phyloP scores from a whole-genome alignment of 2,797 vertebrate genomes.

The Melanotaenia maccullochi region DNA sequence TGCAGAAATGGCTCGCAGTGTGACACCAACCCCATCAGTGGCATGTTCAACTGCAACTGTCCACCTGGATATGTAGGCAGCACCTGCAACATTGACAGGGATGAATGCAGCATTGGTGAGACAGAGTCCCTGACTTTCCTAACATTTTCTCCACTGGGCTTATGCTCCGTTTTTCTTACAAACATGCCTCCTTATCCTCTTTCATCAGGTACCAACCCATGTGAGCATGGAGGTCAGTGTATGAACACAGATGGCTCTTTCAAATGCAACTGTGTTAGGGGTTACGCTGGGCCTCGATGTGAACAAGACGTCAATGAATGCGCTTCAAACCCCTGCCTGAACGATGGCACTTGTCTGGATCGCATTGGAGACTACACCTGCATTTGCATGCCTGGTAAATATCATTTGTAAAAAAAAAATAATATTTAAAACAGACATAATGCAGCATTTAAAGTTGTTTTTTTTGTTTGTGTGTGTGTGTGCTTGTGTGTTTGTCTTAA shows the following conservation, averaged over 20 bases:
- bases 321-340: constrained; percentile 91
- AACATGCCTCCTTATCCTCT: background rate
- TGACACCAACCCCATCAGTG: constrained; percentile 87
- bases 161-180: background rate
- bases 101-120: constrained; percentile 87
- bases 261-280: constrained; percentile 89
- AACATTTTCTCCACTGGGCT: background rate
- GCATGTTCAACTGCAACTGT: constrained; percentile 87
- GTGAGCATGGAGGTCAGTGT: constrained; percentile 91
- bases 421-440: background rate
- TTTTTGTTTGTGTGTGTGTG: background rate
- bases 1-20: constrained; percentile 85
- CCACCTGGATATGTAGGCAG: constrained; percentile 81
- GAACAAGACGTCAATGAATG: constrained; percentile 96
- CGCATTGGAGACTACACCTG: constrained; percentile 94
- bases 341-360: constrained; percentile 95
- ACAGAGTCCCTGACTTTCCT: background rate
- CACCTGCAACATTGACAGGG: constrained; percentile 83
- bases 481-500: background rate
- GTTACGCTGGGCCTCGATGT: constrained; percentile 91
- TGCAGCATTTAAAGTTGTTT: background rate
- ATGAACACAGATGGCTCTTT: constrained; percentile 95
- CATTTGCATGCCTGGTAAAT: constrained; percentile 89
- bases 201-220: constrained; percentile 89
- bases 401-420: background rate